A percentile compares a stretch with the other conserved stretches of the same genome.
These are phyloP conservation scores for Heteromurus nitidus DNA, from an alignment of 2,888 invertebrate species.

Conservation along the genomic window DNA sequence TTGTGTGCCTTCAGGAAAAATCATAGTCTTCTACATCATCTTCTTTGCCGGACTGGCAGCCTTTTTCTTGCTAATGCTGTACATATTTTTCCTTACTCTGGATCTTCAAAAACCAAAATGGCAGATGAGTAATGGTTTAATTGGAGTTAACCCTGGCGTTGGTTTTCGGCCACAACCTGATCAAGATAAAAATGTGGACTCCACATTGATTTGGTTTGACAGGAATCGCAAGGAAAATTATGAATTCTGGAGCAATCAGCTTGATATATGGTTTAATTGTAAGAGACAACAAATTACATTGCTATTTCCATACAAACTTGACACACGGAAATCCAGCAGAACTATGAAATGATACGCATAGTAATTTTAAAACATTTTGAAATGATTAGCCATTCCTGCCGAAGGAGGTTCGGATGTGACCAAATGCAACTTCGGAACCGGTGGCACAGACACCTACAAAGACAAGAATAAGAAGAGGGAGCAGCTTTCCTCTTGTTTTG, in stretches of 20 bases:
- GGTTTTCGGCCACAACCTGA: conserved; percentile 96
- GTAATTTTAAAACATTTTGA: not conserved
- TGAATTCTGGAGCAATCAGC: conserved; percentile 86
- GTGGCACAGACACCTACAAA: conserved; percentile 50
- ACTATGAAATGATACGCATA: not conserved
- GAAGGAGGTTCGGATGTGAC: conserved; percentile 79
- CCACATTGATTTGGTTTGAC: conserved; percentile 97
- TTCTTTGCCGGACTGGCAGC: conserved; percentile 94
- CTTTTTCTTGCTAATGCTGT: conserved; percentile 95
- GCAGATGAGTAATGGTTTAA: conserved; percentile 89
- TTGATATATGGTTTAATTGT: conserved; percentile 87
- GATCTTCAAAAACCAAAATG: conserved; percentile 85
- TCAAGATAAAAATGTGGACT: conserved; percentile 92
- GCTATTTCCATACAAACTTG: not conserved
- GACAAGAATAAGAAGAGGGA: conserved; percentile 58
- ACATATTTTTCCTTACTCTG: conserved; percentile 93
- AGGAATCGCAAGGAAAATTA: conserved; percentile 80
- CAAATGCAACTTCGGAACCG: conserved; percentile 76
- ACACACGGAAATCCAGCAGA: not conserved
- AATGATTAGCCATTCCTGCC: conserved; percentile 34
- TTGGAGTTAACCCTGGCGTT: conserved; percentile 93
- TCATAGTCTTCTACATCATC: conserved; percentile 95
- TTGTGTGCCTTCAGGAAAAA: conserved; percentile 87
- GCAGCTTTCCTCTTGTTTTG: conserved; percentile 51
- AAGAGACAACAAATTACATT: conserved; percentile 75